phyloP scores from a whole-genome alignment of 2,113 vertebrate species.

The Gobius niger region DNA sequence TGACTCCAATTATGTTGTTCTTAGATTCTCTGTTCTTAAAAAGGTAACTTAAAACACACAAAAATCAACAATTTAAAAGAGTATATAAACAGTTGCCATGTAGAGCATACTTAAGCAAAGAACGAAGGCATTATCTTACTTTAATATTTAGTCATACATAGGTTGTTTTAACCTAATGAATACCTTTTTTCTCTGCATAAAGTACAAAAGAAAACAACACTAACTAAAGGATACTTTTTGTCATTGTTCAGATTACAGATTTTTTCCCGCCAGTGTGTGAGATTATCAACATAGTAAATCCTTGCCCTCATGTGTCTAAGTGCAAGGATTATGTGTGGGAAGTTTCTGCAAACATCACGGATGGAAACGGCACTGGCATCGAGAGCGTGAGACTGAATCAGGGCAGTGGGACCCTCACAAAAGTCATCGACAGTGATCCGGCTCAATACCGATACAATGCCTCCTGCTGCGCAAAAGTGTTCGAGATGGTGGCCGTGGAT shows the following conservation, averaged over 20 bases:
- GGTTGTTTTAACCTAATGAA: no score
- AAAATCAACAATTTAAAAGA: no score
- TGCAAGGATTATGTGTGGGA: slow-evolving; percentile 59
- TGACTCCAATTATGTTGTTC: slow-evolving; percentile 68
- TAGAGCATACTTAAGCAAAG: no score
- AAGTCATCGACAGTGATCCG: background rate
- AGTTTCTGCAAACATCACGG: slow-evolving; percentile 63
- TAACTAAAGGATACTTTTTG: background rate
- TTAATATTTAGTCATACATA: no score
- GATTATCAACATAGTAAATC: slow-evolving; percentile 21
- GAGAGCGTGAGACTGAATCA: slow-evolving; percentile 38
- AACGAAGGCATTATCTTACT: no score
- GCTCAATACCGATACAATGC: slow-evolving; percentile 50
- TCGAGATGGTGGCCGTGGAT: slow-evolving; percentile 66
- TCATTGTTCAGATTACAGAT: slow-evolving; percentile 68
- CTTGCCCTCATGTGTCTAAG: slow-evolving; percentile 47
- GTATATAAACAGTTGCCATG: no score
- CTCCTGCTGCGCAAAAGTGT: slow-evolving; percentile 72
- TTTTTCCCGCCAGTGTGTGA: slow-evolving; percentile 64
- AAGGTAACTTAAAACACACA: no score
- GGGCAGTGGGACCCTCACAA: slow-evolving; percentile 53
- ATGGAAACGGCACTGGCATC: slow-evolving; percentile 66
- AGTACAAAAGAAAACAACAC: background rate
- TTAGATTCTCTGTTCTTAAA: slow-evolving; percentile 66
- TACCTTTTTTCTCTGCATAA: background rate